phyloP scores from a whole-genome alignment of 2,113 vertebrate species.

The Pterocles orientalis region DNA sequence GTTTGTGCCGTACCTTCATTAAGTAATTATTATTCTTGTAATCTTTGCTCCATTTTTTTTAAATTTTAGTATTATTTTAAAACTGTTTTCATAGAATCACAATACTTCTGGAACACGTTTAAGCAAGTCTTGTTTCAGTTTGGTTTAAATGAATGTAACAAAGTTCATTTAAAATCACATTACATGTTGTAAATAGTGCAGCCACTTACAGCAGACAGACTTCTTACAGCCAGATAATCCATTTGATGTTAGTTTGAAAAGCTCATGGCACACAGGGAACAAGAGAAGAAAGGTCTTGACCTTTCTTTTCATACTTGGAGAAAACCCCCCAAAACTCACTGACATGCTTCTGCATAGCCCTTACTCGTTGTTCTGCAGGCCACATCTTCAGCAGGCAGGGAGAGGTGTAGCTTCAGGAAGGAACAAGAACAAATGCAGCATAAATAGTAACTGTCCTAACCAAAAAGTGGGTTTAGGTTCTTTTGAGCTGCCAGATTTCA shows the following conservation, averaged over 20 bases:
- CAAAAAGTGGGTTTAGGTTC: neutral
- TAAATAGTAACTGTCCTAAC: neutral
- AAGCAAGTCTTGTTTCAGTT: neutral
- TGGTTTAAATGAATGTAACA: neutral
- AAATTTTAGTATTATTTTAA: neutral
- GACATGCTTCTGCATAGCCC: neutral
- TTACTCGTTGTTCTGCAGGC: neutral
- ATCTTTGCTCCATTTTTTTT: neutral
- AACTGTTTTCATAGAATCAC: neutral
- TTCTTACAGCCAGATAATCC: neutral
- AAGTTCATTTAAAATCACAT: neutral
- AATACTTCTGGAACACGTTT: neutral
- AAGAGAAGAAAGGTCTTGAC: neutral
- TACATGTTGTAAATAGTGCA: neutral
- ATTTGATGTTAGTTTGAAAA: neutral
- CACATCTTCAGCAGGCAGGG: neutral
- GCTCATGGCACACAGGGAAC: neutral
- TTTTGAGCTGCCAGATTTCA: neutral
- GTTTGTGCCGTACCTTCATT: neutral
- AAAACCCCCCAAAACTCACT: rapidly evolving
- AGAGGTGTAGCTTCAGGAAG: neutral
- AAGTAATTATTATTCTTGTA: neutral
- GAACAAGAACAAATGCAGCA: neutral
- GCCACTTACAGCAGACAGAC: neutral
- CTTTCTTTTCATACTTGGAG: neutral